These are phyloP conservation scores for Suillia variegata DNA, from an alignment of 2,888 invertebrate species.

Conservation along the genomic window DNA sequence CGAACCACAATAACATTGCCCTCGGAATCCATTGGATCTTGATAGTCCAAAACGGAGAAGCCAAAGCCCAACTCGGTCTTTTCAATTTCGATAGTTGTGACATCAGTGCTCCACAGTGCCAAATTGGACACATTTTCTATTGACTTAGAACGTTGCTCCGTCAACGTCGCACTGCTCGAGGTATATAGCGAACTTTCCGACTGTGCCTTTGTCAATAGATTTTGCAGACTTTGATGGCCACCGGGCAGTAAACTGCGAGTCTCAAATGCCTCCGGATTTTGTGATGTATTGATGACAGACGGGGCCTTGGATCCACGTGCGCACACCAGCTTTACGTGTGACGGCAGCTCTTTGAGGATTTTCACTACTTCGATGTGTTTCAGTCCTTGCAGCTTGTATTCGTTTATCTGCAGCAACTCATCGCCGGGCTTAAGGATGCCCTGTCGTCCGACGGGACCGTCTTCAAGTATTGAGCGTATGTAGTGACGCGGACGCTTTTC, in stretches of 20 bases:
- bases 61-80: conserved; percentile 97
- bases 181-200: conserved; percentile 93
- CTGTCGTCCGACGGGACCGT: conserved; percentile 94
- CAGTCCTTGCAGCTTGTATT: conserved; percentile 86
- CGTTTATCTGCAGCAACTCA: conserved; percentile 95
- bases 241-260: conserved; percentile 83
- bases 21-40: conserved; percentile 94
- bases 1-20: conserved; percentile 97
- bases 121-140: conserved; percentile 92
- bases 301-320: conserved; percentile 71
- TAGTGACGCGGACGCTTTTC: conserved; percentile 99
- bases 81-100: conserved; percentile 86
- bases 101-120: conserved; percentile 96
- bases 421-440: conserved; percentile 92
- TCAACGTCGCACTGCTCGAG: conserved; percentile 81
- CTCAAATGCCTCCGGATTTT: conserved; percentile 80
- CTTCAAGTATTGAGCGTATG: conserved; percentile 92
- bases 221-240: conserved; percentile 80
- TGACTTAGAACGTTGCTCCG: conserved; percentile 84
- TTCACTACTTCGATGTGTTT: conserved; percentile 97
- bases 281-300: conserved; percentile 77
- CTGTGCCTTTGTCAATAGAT: conserved; percentile 89
- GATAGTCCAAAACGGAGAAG: conserved; percentile 97
- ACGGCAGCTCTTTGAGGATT: conserved; percentile 90
- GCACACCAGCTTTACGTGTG: conserved; percentile 89